Conservation (phyloP, 2,888 invertebrate genomes). For the Microdon myrmicae region DNA sequence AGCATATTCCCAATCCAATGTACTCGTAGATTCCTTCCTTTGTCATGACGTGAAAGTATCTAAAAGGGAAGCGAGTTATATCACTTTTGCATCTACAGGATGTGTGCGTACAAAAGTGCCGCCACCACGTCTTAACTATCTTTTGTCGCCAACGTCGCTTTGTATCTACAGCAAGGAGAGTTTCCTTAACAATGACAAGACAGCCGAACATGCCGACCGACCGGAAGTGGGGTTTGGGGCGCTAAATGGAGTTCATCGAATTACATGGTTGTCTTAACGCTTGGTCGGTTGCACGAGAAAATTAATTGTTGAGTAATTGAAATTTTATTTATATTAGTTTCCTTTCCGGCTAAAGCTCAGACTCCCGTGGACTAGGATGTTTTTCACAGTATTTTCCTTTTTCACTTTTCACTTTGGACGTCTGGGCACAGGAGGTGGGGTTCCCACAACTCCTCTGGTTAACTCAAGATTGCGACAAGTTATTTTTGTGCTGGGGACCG, state of each 20-base stretch:
- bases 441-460: too few species aligned
- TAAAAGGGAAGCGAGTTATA: constrained; percentile 50
- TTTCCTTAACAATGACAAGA: constrained; percentile 28
- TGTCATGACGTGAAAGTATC: too few species aligned
- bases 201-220: constrained; percentile 6
- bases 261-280: constrained; percentile 60
- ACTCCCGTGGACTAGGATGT: constrained; percentile 41
- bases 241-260: constrained; percentile 46
- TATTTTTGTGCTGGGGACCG: too few species aligned
- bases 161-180: constrained; percentile 24
- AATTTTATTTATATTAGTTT: constrained; percentile 68
- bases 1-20: constrained; percentile 16
- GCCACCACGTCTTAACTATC: too few species aligned
- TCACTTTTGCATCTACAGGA: constrained; percentile 38
- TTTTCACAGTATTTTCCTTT: too few species aligned
- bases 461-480: too few species aligned
- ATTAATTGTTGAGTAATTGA: constrained; percentile 68
- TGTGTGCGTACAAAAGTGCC: constrained; percentile 27
- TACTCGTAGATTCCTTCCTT: constrained; percentile 9
- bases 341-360: constrained; percentile 56
- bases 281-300: constrained; percentile 64
- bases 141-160: constrained; percentile 28
- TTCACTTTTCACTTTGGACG: too few species aligned
- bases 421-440: too few species aligned
- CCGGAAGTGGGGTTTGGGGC: constrained; percentile 28